A percentile compares a stretch with the other conserved stretches of the same genome.
phyloP scores from a whole-genome alignment of 2,797 vertebrate genomes.

The Coregonus ussuriensis region DNA sequence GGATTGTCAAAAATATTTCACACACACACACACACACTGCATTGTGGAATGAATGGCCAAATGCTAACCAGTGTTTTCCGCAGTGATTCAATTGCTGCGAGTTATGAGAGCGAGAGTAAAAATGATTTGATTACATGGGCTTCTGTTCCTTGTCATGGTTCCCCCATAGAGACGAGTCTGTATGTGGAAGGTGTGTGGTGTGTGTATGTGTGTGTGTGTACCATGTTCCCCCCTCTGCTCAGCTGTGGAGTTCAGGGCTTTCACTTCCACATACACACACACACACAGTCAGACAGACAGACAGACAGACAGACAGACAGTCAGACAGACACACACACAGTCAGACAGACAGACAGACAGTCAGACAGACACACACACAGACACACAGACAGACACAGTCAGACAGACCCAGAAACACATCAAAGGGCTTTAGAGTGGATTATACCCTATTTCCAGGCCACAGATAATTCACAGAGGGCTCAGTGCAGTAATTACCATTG shows the following conservation, averaged over 20 bases:
- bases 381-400: background rate
- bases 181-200: background rate
- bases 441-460: constrained; percentile 47
- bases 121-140: constrained; percentile 21
- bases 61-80: constrained; percentile 7
- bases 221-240: background rate
- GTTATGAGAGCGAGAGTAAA: constrained; percentile 11
- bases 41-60: background rate
- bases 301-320: constrained; percentile 15
- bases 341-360: background rate
- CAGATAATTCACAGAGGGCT: constrained; percentile 42
- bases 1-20: background rate
- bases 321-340: background rate
- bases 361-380: constrained; percentile 9
- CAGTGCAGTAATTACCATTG: constrained; percentile 63
- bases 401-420: constrained; percentile 4
- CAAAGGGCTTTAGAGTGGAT: constrained; percentile 41
- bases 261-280: background rate
- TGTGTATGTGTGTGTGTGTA: constrained; percentile 2
- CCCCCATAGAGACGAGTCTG: background rate
- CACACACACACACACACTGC: background rate
- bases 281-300: constrained; percentile 4
- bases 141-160: constrained; percentile 15
- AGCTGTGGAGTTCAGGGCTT: constrained; percentile 16
- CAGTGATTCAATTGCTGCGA: constrained; percentile 21